These are phyloP conservation scores for Allolobophora icterica DNA, from an alignment of 2,888 invertebrate species.

Conservation along the genomic window DNA sequence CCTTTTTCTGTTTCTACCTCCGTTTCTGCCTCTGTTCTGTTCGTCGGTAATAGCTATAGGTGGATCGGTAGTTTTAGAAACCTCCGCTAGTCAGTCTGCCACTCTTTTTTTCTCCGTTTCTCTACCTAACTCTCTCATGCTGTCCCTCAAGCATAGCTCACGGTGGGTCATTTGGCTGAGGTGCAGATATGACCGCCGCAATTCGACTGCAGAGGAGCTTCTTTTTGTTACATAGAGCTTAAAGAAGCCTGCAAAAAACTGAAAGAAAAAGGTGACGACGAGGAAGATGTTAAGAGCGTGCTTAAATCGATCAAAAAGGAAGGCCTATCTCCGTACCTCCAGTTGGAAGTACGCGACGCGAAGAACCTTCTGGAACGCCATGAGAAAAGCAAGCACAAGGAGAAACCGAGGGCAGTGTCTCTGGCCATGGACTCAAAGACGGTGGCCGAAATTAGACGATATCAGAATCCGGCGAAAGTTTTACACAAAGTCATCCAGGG, in stretches of 20 bases:
- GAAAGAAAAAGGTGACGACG: neutral
- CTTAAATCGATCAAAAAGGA: neutral
- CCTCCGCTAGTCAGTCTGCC: too few species aligned
- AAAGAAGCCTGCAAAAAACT: neutral
- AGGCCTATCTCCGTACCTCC: neutral
- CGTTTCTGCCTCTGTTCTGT: too few species aligned
- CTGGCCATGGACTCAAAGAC: slow-evolving; percentile 56
- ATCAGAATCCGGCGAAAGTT: slow-evolving; percentile 54
- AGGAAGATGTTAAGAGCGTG: neutral
- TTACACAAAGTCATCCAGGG: slow-evolving; percentile 57
- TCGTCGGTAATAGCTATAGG: too few species aligned
- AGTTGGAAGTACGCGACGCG: neutral
- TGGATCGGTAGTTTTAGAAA: too few species aligned
- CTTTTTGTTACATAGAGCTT: neutral
- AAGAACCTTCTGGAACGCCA: neutral
- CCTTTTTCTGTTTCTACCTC: too few species aligned
- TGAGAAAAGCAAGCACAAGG: neutral
- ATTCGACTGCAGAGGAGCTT: neutral
- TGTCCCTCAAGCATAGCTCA: neutral
- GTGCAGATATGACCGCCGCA: neutral
- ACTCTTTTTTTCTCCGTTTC: too few species aligned
- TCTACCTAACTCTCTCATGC: neutral
- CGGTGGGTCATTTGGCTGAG: neutral
- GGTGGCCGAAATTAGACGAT: slow-evolving; percentile 57
- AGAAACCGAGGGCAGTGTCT: slow-evolving; percentile 36